Evolutionary conservation across 2,888 invertebrate species (phyloP), one percentile per base, ranked within the genome.

Genomic region (Hofmannophila pseudospretella): DNA sequence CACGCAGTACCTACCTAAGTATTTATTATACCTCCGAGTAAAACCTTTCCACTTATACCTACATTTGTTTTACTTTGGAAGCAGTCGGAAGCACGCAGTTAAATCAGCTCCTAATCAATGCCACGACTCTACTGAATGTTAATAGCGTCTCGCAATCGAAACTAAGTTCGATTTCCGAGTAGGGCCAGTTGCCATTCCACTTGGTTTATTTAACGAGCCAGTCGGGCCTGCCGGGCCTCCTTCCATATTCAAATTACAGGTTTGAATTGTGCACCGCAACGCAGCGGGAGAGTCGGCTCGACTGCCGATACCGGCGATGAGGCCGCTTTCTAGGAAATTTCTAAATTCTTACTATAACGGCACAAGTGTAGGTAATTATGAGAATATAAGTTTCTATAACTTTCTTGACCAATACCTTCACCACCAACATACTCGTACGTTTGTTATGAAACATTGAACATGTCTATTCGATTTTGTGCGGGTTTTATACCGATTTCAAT

Each of bases 191-290:
- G 29, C 41, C 34, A 38, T 38, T 60, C 54, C 51, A 58, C 61
- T 58, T 53, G 55, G 54, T 54, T 53, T 51, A 56, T 58, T 59
- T 66, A 67, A 66, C 61, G 56, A 58, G 54, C 50, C 46, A 44
- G 51, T 49, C 42, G 54, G 7, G 22, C 22, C 22, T 8, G 22
- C 22, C 41, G 40, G 49, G 52, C 54, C 54, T 58, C 54, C 67
- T 67, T 68, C 70, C 67, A 65, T 70, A 73, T 72, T 73, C 67
- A 74, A 74, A 74, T 75, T 73, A 73, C 72, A 67, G 70, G 71
- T 74, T 73, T 71, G 61, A 65, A 67, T 68, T 66, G 63, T 67
- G 62, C 59, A 49, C 46, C 51, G 48, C 54, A 49, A 39, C 56
- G 51, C 54, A 5, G 56, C 64, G 58, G 60, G 61, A 59, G 58